Base-by-base conservation (phyloP, 2,113 vertebrate genomes). In the Myotis brandtii region DNA sequence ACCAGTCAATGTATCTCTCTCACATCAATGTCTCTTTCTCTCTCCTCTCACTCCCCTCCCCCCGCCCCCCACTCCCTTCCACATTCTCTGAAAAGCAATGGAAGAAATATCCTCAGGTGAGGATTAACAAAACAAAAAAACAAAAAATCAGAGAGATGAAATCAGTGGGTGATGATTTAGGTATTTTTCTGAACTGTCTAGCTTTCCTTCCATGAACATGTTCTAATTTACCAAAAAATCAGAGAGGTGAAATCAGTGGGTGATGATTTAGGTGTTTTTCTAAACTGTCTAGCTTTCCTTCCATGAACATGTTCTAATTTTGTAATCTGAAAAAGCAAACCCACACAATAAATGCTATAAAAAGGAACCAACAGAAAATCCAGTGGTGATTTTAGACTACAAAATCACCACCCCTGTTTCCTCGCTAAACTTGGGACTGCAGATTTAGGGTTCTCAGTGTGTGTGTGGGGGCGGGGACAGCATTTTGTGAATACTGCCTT, bases 161-260 rank as follows among this genome's bases (percentile, higher is more conserved):
- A 81, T 77, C 80, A 93, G 34, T 21, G 48, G n/a, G 20, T 76
- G 27, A 37, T n/a, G 30, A 85, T 25, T 77, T 54, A 90, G 34
- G 70, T 92, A 69, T 69, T 85, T 86, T 76, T 87, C 82, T 79
- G n/a, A 34, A 82, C 67, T 87, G 46, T 90, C 86, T 92, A 79
- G 50, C 9, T 85, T 86, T 86, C 67, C 77, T 91, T 91, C 84
- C 62, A 18, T 86, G 62, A 91, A 72, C 11, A 81, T 54, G n/a
- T 88, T 93, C 66, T 76, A 92, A 92, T 77, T 94, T 88, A n/a
- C n/a, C n/a, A n/a, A n/a, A n/a, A n/a, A n/a, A n/a, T n/a, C 54
- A 85, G 48, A 82, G 62, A 75, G 64, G 27, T 46, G 52, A 81
- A 92, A 81, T 77, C 80, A 93, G 34, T 21, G 48, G n/a, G 20